Evolutionary conservation across 2,113 vertebrate genomes (phyloP).

Genomic region (Myocastor coypus): DNA sequence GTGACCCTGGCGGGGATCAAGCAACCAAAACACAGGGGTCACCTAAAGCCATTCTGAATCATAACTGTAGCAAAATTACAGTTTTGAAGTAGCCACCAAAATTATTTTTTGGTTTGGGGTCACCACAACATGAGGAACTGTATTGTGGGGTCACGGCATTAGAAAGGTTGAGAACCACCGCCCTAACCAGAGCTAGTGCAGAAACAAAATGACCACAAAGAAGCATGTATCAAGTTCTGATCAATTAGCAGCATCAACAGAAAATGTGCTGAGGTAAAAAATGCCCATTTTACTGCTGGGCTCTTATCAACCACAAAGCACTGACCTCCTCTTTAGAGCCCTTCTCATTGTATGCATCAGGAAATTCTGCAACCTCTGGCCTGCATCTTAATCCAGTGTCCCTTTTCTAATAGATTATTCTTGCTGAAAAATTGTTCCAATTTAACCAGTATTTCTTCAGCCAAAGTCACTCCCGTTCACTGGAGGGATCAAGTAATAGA

Average conservation of each 20-base stretch:
- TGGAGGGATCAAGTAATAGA: background rate
- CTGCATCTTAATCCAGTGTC: background rate
- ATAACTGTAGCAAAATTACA: too few relatives aligned
- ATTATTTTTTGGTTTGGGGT: too few relatives aligned
- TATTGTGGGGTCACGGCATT: too few relatives aligned
- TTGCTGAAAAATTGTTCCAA: background rate
- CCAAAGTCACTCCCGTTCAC: background rate
- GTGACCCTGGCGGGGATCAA: too few relatives aligned
- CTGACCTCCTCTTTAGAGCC: background rate
- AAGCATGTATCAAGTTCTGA: background rate
- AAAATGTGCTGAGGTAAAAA: background rate
- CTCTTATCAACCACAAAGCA: background rate
- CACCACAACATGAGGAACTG: too few relatives aligned
- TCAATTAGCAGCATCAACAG: background rate
- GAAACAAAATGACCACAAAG: conserved; percentile 44
- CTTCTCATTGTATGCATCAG: background rate
- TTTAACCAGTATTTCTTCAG: background rate
- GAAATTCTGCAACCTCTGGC: background rate
- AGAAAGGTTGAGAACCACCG: too few relatives aligned
- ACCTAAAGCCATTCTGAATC: too few relatives aligned
- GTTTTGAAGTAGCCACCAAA: too few relatives aligned
- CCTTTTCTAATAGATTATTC: conserved; percentile 13
- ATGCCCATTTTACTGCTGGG: background rate
- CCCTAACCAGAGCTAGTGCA: background rate
- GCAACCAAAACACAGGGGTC: too few relatives aligned